Conservation (phyloP, 2,888 invertebrate genomes). For the Bugula neritina region DNA sequence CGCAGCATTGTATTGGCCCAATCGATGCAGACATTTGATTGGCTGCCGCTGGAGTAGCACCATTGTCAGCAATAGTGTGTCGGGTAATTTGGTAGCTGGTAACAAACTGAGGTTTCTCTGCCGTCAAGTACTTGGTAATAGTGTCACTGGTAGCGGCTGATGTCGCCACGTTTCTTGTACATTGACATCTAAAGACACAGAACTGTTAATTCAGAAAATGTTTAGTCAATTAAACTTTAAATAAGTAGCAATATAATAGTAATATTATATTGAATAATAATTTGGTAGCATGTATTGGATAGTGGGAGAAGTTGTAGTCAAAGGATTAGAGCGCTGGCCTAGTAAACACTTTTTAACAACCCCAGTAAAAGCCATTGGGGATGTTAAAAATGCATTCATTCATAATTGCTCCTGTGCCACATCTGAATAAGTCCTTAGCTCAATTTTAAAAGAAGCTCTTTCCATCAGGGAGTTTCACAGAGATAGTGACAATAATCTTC, state of each 20-base stretch:
- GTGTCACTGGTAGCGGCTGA: conserved; percentile 1
- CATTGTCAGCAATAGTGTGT: not conserved
- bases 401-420: too few relatives aligned
- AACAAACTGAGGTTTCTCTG: not conserved
- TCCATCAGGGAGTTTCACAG: too few relatives aligned
- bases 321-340: too few relatives aligned
- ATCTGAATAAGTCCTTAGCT: too few relatives aligned
- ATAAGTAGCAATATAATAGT: not conserved
- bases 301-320: too few relatives aligned
- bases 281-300: not conserved
- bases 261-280: not conserved
- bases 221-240: not conserved
- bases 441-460: too few relatives aligned
- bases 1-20: conserved; percentile 15
- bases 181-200: not conserved
- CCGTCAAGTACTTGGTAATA: conserved; percentile 12
- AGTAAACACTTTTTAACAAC: too few relatives aligned
- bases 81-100: conserved; percentile 2
- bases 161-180: not conserved
- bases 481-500: too few relatives aligned
- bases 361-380: too few relatives aligned
- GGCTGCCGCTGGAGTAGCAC: not conserved
- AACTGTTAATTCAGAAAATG: not conserved
- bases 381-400: too few relatives aligned
- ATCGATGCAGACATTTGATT: not conserved